Evolutionary conservation across 1,140 invertebrate genomes (phyloP).

Genomic region (Cecropterus lyciades): DNA sequence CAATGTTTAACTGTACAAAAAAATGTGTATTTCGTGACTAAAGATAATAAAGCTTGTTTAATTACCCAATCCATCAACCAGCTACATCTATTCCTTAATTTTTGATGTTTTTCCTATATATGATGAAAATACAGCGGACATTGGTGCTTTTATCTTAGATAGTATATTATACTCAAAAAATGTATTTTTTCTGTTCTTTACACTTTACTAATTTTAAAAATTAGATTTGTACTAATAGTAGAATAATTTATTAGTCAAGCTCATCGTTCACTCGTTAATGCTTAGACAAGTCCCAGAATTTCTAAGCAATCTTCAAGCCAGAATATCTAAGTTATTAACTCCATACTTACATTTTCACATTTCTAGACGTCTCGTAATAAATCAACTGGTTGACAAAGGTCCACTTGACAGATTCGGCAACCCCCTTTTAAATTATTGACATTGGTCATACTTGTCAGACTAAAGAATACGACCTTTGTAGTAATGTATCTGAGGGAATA

Average conservation of each 20-base stretch:
- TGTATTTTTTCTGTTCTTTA: too few species aligned
- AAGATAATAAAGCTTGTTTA: too few species aligned
- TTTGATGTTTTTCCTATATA: too few species aligned
- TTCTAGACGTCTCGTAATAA: constrained; percentile 33
- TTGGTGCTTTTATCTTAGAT: too few species aligned
- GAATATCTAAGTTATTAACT: constrained; percentile 7
- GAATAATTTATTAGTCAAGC: background rate
- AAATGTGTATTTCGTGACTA: too few species aligned
- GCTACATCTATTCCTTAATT: too few species aligned
- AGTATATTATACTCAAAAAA: too few species aligned
- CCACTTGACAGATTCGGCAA: constrained; percentile 27
- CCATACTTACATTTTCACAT: constrained; percentile 1
- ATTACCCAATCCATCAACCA: too few species aligned
- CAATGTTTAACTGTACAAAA: too few species aligned
- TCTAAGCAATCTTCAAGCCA: background rate
- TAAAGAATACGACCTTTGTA: constrained; percentile 13
- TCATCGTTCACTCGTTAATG: background rate
- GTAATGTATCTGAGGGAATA: constrained; percentile 6
- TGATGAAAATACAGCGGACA: too few species aligned
- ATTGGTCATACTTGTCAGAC: constrained; percentile 34
- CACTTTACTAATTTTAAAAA: too few species aligned
- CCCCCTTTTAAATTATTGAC: constrained; percentile 43
- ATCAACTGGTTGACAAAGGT: constrained; percentile 44
- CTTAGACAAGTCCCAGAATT: background rate
- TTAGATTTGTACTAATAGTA: too few species aligned